These are phyloP conservation scores for Drosophila percnosoma DNA, from an alignment of 2,888 invertebrate species.

Conservation along the genomic window DNA sequence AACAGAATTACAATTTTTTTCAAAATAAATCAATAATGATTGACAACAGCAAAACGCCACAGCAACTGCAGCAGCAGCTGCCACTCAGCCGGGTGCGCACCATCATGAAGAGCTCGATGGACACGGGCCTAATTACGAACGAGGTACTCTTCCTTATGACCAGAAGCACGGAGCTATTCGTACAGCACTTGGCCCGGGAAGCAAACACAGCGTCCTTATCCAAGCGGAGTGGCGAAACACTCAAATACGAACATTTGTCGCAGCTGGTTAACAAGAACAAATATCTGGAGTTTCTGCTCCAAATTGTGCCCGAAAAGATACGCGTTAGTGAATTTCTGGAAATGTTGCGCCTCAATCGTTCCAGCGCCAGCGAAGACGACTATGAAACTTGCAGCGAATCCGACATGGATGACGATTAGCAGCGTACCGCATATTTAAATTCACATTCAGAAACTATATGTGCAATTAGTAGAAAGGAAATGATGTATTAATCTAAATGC, in stretches of 20 bases:
- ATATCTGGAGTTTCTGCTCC: conserved; percentile 81
- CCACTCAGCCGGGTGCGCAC: conserved; percentile 81
- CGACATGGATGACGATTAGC: conserved; percentile 41
- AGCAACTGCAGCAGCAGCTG: conserved; percentile 66
- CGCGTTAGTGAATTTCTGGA: conserved; percentile 82
- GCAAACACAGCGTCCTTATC: conserved; percentile 59
- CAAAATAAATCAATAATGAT: conserved; percentile 21
- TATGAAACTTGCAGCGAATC: conserved; percentile 39
- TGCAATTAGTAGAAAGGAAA: neutral
- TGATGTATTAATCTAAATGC: too few relatives aligned
- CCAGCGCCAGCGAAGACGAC: conserved; percentile 53
- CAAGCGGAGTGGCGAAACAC: conserved; percentile 51
- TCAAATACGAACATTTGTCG: conserved; percentile 83
- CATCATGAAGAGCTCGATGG: conserved; percentile 84
- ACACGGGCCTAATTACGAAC: conserved; percentile 81
- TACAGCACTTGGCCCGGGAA: conserved; percentile 80
- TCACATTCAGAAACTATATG: neutral
- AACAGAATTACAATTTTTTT: neutral
- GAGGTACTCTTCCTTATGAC: conserved; percentile 82
- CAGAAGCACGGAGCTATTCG: conserved; percentile 82
- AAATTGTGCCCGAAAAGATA: conserved; percentile 84
- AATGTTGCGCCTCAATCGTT: conserved; percentile 64
- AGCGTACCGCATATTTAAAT: neutral
- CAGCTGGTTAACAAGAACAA: conserved; percentile 76
- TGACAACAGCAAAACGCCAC: conserved; percentile 22